phyloP scores from a whole-genome alignment of 2,113 vertebrate species.

The Tupaia chinensis region DNA sequence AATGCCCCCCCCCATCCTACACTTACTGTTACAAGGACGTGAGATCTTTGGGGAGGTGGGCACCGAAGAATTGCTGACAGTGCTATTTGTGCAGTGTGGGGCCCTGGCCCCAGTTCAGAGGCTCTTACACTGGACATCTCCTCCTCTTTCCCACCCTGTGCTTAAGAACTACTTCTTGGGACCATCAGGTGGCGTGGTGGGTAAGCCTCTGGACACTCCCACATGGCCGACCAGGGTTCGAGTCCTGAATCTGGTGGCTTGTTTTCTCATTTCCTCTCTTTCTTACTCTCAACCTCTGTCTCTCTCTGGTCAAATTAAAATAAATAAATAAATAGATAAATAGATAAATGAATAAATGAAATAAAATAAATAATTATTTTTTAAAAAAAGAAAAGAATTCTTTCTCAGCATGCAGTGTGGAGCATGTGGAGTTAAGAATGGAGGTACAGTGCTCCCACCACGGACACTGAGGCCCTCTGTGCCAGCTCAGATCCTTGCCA shows the following conservation, averaged over 20 bases:
- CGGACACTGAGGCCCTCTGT: rapidly evolving
- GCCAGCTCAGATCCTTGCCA: neutral
- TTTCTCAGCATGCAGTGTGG: rapidly evolving
- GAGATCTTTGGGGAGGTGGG: neutral
- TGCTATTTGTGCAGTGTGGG: neutral
- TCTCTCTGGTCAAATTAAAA: too few species aligned
- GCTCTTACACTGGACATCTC: rapidly evolving
- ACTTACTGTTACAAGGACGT: neutral
- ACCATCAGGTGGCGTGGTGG: too few species aligned
- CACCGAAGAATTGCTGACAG: neutral
- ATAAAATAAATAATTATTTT: too few species aligned
- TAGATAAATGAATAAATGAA: too few species aligned
- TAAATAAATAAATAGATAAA: too few species aligned
- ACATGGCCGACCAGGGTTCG: too few species aligned
- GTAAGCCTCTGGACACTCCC: too few species aligned
- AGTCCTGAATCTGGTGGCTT: too few species aligned
- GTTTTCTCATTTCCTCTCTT: too few species aligned
- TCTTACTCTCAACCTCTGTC: too few species aligned
- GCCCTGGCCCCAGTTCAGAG: neutral
- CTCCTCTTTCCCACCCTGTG: too few species aligned
- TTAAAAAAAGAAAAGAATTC: neutral
- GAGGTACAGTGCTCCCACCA: neutral
- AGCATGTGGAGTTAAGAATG: too few species aligned
- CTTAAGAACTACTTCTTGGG: neutral
- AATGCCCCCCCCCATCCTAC: neutral